Percentiles rank a stretch among this genome's conserved stretches.
Evolutionary conservation across 2,888 invertebrate genomes (phyloP).

Genomic region (Tipula helvola): DNA sequence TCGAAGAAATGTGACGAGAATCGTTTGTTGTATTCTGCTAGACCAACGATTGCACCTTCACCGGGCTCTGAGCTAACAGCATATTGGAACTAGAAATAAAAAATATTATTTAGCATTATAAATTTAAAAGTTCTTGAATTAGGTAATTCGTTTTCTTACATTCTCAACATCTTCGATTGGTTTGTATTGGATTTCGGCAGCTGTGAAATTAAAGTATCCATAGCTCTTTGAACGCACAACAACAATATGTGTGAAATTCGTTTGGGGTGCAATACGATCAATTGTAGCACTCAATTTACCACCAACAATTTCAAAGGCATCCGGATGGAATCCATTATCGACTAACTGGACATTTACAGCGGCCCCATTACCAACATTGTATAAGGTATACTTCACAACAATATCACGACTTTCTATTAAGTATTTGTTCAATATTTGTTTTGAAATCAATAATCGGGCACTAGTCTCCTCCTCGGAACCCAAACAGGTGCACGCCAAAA

Average conservation of each 20-base stretch:
- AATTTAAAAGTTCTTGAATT: background rate
- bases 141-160: constrained; percentile 36
- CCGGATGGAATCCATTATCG: constrained; percentile 86
- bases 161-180: constrained; percentile 68
- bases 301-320: constrained; percentile 79
- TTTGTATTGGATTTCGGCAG: constrained; percentile 85
- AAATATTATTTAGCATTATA: background rate
- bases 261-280: constrained; percentile 82
- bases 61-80: constrained; percentile 81
- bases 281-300: constrained; percentile 73
- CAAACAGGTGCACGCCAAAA: constrained; percentile 22
- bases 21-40: constrained; percentile 87
- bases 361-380: constrained; percentile 84
- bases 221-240: constrained; percentile 79
- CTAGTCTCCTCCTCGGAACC: constrained; percentile 53
- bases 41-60: constrained; percentile 86
- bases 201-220: constrained; percentile 95
- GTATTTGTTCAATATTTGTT: constrained; percentile 91
- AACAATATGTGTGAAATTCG: constrained; percentile 88
- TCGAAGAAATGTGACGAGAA: constrained; percentile 95
- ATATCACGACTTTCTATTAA: constrained; percentile 95
- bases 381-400: constrained; percentile 86
- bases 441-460: constrained; percentile 78
- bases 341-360: constrained; percentile 74
- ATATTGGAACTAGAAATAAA: constrained; percentile 49